A percentile compares a stretch with the other conserved stretches of the same genome.
phyloP scores from a whole-genome alignment of 2,113 vertebrate genomes.

The Lycocorax pyrrhopterus region DNA sequence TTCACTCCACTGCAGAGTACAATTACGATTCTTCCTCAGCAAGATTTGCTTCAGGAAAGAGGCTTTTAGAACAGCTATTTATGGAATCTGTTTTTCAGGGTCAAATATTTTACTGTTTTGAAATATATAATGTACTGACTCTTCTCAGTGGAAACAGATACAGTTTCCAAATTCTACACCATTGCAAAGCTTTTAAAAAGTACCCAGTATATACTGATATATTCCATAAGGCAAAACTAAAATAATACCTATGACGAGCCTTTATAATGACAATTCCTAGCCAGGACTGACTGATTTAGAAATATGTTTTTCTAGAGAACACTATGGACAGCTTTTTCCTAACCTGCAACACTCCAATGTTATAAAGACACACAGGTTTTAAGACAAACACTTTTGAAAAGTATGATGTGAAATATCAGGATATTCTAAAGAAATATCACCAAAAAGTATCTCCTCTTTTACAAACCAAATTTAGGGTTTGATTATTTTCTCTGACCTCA shows the following conservation, averaged over 20 bases:
- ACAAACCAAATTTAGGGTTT: background rate
- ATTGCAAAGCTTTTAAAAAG: background rate
- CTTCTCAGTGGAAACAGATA: background rate
- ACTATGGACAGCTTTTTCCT: background rate
- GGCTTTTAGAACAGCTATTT: background rate
- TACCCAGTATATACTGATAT: background rate
- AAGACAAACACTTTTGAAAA: background rate
- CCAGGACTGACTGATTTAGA: background rate
- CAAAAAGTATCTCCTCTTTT: background rate
- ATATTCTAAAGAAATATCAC: background rate
- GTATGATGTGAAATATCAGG: background rate
- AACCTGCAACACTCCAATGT: background rate
- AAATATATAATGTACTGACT: background rate
- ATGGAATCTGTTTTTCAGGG: background rate
- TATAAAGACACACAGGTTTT: background rate
- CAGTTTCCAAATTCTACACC: background rate
- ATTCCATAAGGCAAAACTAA: background rate
- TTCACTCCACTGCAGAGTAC: background rate
- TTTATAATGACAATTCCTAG: background rate
- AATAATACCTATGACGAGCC: background rate
- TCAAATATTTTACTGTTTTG: background rate
- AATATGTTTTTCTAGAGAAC: background rate
- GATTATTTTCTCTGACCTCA: background rate
- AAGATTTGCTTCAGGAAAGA: background rate
- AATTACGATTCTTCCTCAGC: background rate